A percentile compares a stretch with the other conserved stretches of the same genome.
Conservation (phyloP, 2,113 vertebrate genomes). For the Phyllostomus discolor region DNA sequence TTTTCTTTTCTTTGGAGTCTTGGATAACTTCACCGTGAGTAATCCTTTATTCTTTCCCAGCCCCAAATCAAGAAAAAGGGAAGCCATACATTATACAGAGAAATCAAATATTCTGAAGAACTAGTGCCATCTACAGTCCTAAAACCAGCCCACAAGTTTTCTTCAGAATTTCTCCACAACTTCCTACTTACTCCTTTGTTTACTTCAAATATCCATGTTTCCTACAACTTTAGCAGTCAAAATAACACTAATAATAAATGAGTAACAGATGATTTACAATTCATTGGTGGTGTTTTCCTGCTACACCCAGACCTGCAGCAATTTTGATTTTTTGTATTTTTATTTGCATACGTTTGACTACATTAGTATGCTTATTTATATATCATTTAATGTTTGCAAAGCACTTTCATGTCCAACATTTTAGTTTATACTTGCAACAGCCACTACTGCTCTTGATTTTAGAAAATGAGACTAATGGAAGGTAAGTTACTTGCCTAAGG, state of each 20-base stretch:
- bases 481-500: not conserved
- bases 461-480: not conserved
- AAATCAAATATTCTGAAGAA: conserved; percentile 42
- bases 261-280: not conserved
- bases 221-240: not conserved
- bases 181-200: not conserved
- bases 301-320: not conserved
- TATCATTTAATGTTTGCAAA: conserved; percentile 14
- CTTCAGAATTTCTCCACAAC: not conserved
- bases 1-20: not conserved
- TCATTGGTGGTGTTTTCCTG: not conserved
- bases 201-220: not conserved
- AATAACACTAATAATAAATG: not conserved
- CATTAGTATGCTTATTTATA: not conserved
- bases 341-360: conserved; percentile 22
- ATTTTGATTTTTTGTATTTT: conserved; percentile 23
- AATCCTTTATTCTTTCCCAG: not conserved
- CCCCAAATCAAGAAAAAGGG: not conserved
- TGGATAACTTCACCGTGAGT: not conserved
- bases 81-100: conserved; percentile 32
- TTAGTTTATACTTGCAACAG: conserved; percentile 23
- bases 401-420: not conserved
- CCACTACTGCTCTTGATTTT: not conserved
- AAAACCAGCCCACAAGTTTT: conserved; percentile 16
- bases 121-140: conserved; percentile 60